These are phyloP conservation scores for Leptodactylus fallax DNA, from an alignment of 2,797 vertebrate genomes.

Conservation along the genomic window DNA sequence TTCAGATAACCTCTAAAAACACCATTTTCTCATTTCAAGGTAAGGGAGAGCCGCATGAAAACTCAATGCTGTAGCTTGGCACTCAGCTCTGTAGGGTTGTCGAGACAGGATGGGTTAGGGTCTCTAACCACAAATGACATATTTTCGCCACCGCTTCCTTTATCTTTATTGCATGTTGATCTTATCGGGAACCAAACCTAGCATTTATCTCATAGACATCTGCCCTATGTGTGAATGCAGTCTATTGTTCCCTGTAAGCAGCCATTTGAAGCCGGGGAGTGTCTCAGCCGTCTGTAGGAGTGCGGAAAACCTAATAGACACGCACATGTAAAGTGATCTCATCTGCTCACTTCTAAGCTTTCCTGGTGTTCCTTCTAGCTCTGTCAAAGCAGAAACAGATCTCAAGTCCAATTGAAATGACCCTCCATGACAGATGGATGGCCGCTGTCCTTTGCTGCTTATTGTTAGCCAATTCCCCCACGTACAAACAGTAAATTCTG, in stretches of 20 bases:
- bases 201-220: not conserved
- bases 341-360: no score
- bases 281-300: not conserved
- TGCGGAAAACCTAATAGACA: not conserved
- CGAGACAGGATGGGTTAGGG: not conserved
- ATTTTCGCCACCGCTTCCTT: not conserved
- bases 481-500: not conserved
- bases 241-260: slow-evolving; percentile 1
- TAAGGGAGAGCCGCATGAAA: not conserved
- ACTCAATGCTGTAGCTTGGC: not conserved
- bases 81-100: no score
- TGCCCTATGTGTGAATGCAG: not conserved
- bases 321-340: no score
- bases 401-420: not conserved
- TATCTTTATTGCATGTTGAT: not conserved
- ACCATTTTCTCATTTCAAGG: no score
- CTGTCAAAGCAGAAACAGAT: not conserved
- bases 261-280: not conserved
- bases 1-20: no score
- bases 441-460: not conserved
- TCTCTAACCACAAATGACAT: no score
- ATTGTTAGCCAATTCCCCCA: not conserved
- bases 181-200: not conserved
- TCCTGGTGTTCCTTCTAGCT: no score
- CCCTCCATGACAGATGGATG: not conserved